phyloP scores from a whole-genome alignment of 2,888 invertebrate species.

The Cylindroiulus punctatus region DNA sequence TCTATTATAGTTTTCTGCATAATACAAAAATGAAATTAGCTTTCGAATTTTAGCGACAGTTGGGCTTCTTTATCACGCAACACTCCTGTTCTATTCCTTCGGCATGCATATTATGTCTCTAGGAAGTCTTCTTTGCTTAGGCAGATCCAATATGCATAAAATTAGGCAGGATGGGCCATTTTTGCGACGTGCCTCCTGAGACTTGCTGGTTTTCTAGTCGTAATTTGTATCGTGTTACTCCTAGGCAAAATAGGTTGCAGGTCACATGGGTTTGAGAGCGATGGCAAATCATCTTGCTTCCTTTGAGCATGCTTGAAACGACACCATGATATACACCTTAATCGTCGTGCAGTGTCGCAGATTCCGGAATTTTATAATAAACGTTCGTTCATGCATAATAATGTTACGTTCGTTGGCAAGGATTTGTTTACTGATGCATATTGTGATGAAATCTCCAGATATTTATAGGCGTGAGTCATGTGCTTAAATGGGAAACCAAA shows the following conservation, averaged over 20 bases:
- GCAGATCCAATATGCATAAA: slow-evolving; percentile 1
- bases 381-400: slow-evolving; percentile 50
- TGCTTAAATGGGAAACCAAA: slow-evolving; percentile 17
- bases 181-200: background rate
- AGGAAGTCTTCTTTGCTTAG: slow-evolving; percentile 2
- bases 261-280: slow-evolving; percentile 34
- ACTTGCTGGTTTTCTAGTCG: slow-evolving; percentile 9
- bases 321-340: slow-evolving; percentile 11
- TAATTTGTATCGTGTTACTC: slow-evolving; percentile 15
- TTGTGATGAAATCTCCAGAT: slow-evolving; percentile 34
- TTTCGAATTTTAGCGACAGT: slow-evolving; percentile 31
- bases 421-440: slow-evolving; percentile 52
- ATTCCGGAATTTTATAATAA: slow-evolving; percentile 52
- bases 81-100: slow-evolving; percentile 34
- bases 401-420: slow-evolving; percentile 28
- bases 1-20: slow-evolving; percentile 36
- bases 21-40: slow-evolving; percentile 43
- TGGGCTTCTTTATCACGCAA: slow-evolving; percentile 16
- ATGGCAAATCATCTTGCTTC: slow-evolving; percentile 45
- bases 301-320: slow-evolving; percentile 9
- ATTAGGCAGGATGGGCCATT: slow-evolving; percentile 36
- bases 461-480: slow-evolving; percentile 15
- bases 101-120: slow-evolving; percentile 17
- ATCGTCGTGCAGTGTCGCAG: slow-evolving; percentile 39
- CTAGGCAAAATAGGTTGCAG: slow-evolving; percentile 21